Conservation (phyloP, 2,797 vertebrate genomes). For the Melanogrammus aeglefinus region DNA sequence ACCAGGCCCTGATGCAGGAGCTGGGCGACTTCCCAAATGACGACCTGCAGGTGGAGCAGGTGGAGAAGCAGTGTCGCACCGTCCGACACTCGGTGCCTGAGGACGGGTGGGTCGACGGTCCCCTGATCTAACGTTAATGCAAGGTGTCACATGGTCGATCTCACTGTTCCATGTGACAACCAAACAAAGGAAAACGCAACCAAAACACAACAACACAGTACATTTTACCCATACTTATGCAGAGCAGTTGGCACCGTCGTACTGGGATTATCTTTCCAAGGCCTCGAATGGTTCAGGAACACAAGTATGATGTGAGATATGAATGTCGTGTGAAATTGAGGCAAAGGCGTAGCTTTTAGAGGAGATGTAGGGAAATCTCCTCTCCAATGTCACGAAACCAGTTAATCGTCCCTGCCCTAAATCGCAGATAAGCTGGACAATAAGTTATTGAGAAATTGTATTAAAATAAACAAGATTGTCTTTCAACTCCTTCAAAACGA, state of each 20-base stretch:
- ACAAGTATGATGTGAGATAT: neutral
- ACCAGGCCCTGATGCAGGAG: slow-evolving; percentile 84
- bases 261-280: neutral
- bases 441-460: neutral
- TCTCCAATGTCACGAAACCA: neutral
- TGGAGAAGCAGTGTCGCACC: slow-evolving; percentile 88
- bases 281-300: neutral
- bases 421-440: neutral
- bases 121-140: neutral
- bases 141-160: neutral
- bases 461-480: neutral
- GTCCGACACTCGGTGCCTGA: slow-evolving; percentile 83
- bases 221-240: neutral
- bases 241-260: neutral
- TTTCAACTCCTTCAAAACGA: neutral
- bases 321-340: neutral
- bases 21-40: slow-evolving; percentile 92
- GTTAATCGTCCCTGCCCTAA: neutral
- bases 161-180: neutral
- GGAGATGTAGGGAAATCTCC: no score
- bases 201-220: neutral
- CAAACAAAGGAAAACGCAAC: no score
- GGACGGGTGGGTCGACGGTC: slow-evolving; percentile 81
- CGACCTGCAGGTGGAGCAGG: slow-evolving; percentile 83
- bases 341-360: neutral